These are phyloP conservation scores for Platerodrilus igneus DNA, from an alignment of 2,888 invertebrate species.

Conservation along the genomic window DNA sequence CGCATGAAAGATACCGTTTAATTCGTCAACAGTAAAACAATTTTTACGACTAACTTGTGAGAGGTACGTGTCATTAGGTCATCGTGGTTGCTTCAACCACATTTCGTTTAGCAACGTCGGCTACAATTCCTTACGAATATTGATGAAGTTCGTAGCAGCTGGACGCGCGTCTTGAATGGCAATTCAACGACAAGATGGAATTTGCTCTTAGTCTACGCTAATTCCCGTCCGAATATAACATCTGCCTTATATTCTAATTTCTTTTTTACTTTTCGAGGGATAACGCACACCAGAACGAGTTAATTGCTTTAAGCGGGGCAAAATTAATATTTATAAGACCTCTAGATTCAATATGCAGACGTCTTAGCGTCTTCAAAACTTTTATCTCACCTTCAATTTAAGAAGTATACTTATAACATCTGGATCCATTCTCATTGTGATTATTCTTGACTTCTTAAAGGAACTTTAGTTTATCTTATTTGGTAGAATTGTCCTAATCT, in stretches of 20 bases:
- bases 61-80: slow-evolving; percentile 29
- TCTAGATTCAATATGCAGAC: slow-evolving; percentile 41
- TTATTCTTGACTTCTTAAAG: slow-evolving; percentile 39
- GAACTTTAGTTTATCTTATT: no score
- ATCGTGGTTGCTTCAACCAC: slow-evolving; percentile 34
- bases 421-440: slow-evolving; percentile 39
- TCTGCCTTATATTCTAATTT: slow-evolving; percentile 25
- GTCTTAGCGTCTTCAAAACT: slow-evolving; percentile 25
- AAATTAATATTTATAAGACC: slow-evolving; percentile 48
- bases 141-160: slow-evolving; percentile 38
- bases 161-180: slow-evolving; percentile 38
- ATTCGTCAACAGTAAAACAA: slow-evolving; percentile 33
- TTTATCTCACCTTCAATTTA: slow-evolving; percentile 39
- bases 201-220: no score
- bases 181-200: slow-evolving; percentile 28
- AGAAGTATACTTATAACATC: slow-evolving; percentile 38
- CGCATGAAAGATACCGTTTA: slow-evolving; percentile 26
- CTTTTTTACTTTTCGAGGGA: slow-evolving; percentile 18
- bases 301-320: slow-evolving; percentile 41
- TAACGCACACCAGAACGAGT: slow-evolving; percentile 35
- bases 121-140: slow-evolving; percentile 44
- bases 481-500: no score
- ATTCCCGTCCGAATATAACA: no score
- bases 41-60: slow-evolving; percentile 26
- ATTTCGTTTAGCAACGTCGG: slow-evolving; percentile 44